Base-by-base conservation (phyloP, 2,797 vertebrate species). In the Nannoperca obscura region DNA sequence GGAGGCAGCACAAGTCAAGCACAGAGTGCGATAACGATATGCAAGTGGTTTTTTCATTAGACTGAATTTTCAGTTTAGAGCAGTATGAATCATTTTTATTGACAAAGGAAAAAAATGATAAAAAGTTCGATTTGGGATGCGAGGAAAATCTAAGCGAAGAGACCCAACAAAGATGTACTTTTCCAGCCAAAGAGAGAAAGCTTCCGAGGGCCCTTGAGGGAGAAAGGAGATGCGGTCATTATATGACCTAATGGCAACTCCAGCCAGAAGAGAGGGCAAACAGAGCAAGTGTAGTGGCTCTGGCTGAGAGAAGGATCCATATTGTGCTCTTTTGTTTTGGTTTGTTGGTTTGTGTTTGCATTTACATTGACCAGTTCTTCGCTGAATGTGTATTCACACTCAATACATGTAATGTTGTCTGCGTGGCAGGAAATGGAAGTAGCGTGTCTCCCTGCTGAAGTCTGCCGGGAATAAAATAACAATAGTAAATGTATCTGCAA, bases 1-100 rank as follows among this genome's bases (percentile, higher is more conserved):
- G 80, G 85, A 88, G 84, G 89, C 87, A 86, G 84, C 90, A 93
- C 90, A 93, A 92, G 92, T 93, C 93, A 93, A 94, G 86, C 90
- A 84, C 79, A 62, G 70, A 67, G 74, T 36, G 58, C n/a, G 85
- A 91, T 92, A 92, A 90, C 78, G 74, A 88, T 78, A 79, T 70
- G 70, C 20, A 54, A 79, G 75, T n/a, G 61, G 34, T 55, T 52
- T 86, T 74, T 47, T 58, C 61, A 55, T 54, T 22, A 54, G 65
- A 14, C 42, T 15, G n/a, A 58, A 57, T 74, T 65, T 65, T 74
- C n/a, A 62, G 46, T 65, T 67, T 63, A 49, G 20, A 46, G 68
- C 34, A 55, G 65, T 66, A 58, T 34, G 3, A 32, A 19, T 63
- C 14, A 0, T 20, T 64, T 68, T 38, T 38, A 59, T 70, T 27